A percentile compares a stretch with the other conserved stretches of the same genome.
Conservation (phyloP, 2,888 invertebrate genomes). For the Sympetrum striolatum region DNA sequence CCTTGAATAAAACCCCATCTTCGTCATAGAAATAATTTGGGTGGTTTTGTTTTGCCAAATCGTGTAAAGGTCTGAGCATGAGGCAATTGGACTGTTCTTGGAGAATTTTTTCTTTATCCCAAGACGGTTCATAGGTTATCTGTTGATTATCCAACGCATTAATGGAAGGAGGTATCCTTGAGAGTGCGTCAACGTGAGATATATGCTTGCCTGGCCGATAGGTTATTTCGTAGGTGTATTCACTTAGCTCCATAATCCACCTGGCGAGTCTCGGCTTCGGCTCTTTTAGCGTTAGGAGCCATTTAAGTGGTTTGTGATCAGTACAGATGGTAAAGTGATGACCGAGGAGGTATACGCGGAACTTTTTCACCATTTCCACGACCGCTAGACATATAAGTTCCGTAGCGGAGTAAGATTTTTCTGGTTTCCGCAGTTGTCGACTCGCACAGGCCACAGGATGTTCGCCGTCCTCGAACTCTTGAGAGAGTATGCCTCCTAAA, state of each 20-base stretch:
- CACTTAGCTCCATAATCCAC: not conserved
- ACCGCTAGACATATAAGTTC: not conserved
- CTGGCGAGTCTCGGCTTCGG: not conserved
- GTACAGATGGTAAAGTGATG: not conserved
- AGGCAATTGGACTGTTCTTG: not conserved
- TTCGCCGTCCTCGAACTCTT: not conserved
- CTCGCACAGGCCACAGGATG: not conserved
- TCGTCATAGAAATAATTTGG: not conserved
- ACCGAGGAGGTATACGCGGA: not conserved
- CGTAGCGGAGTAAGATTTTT: not conserved
- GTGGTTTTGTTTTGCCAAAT: not conserved
- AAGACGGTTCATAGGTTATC: not conserved
- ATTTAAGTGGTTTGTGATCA: not conserved
- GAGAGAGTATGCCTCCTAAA: not conserved
- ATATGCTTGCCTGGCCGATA: not conserved
- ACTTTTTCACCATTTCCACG: not conserved
- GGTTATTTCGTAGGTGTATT: not conserved
- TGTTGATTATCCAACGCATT: not conserved
- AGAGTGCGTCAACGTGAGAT: not conserved
- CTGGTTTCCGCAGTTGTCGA: not conserved
- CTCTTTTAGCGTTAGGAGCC: not conserved
- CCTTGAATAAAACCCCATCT: not conserved
- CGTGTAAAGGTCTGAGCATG: not conserved
- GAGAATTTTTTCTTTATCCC: not conserved
- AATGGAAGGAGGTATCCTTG: not conserved